Percentiles rank a stretch among this genome's conserved stretches.
These are phyloP conservation scores for Eretmocerus hayati DNA, from an alignment of 2,888 invertebrate genomes.

Conservation along the genomic window DNA sequence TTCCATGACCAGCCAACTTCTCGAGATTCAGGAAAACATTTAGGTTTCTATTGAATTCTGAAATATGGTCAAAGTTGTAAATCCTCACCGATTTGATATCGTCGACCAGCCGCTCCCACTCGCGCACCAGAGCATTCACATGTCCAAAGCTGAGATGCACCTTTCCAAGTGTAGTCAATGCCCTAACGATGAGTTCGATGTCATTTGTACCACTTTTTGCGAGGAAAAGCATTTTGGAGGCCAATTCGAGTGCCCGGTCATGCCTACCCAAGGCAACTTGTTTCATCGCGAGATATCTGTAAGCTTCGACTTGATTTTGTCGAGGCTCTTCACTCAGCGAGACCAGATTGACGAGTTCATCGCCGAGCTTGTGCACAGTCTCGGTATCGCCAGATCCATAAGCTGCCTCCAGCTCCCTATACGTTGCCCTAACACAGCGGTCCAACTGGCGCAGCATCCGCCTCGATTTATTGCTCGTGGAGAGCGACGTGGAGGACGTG, in stretches of 20 bases:
- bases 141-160: slow-evolving; percentile 38
- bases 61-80: too few species aligned
- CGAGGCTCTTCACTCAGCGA: slow-evolving; percentile 23
- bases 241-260: slow-evolving; percentile 33
- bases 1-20: too few species aligned
- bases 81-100: slow-evolving; percentile 8
- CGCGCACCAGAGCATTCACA: slow-evolving; percentile 31
- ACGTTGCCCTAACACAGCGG: slow-evolving; percentile 19
- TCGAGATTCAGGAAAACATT: too few species aligned
- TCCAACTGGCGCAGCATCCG: slow-evolving; percentile 25
- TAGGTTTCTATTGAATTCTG: too few species aligned
- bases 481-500: too few species aligned
- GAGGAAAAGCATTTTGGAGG: slow-evolving; percentile 29
- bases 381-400: slow-evolving; percentile 28
- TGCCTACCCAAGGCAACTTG: slow-evolving; percentile 32
- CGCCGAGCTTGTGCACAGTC: slow-evolving; percentile 24
- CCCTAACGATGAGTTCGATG: slow-evolving; percentile 23
- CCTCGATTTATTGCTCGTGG: too few species aligned
- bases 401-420: slow-evolving; percentile 26
- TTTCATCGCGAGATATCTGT: slow-evolving; percentile 28
- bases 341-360: slow-evolving; percentile 28
- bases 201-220: slow-evolving; percentile 28
- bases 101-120: slow-evolving; percentile 31
- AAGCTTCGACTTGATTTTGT: slow-evolving; percentile 27
- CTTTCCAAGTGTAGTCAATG: slow-evolving; percentile 34